Evolutionary conservation across 2,888 invertebrate genomes (phyloP).

Genomic region (Apotomis turbidana): DNA sequence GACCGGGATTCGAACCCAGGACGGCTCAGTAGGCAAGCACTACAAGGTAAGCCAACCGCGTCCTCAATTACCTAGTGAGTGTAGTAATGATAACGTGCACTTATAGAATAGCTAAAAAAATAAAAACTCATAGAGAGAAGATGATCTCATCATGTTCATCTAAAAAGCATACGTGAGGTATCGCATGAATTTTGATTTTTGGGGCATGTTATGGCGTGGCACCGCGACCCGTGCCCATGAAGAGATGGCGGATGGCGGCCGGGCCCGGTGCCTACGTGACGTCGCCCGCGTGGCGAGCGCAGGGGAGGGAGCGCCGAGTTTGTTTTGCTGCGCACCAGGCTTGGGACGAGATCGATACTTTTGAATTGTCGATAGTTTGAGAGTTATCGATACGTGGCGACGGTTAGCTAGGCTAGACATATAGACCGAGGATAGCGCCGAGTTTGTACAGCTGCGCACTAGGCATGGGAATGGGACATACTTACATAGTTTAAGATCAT

Average conservation of each 20-base stretch:
- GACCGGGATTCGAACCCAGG: too few species aligned
- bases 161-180: too few species aligned
- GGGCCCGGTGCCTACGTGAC: constrained; percentile 76
- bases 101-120: too few species aligned
- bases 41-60: too few species aligned
- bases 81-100: too few species aligned
- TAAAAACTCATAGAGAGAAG: too few species aligned
- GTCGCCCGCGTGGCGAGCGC: constrained; percentile 72
- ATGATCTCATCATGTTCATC: too few species aligned
- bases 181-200: background rate
- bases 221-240: background rate
- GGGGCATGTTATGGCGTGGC: background rate
- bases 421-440: background rate
- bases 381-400: constrained; percentile 8
- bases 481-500: too few species aligned
- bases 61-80: too few species aligned
- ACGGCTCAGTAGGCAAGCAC: too few species aligned
- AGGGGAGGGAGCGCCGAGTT: constrained; percentile 61
- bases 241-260: background rate
- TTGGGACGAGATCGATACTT: constrained; percentile 48
- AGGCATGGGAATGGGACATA: too few species aligned
- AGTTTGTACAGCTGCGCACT: background rate
- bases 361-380: constrained; percentile 49
- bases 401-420: too few species aligned
- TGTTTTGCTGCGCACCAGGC: constrained; percentile 68